Conservation (phyloP, 2,797 vertebrate species). For the Pitangus sulphuratus region DNA sequence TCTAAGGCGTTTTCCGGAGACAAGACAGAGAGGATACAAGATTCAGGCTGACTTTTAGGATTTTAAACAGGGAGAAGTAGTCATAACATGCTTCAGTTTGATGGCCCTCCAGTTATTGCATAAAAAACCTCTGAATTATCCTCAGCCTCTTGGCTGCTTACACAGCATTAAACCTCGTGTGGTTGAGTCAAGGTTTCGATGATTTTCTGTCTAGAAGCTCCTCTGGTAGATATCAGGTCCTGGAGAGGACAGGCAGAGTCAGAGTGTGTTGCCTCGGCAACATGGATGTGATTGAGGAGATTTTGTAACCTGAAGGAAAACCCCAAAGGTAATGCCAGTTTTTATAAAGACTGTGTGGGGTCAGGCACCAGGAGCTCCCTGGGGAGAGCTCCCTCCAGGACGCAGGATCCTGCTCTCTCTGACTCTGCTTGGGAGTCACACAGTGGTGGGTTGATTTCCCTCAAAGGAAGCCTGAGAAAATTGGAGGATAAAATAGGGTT, state of each 20-base stretch:
- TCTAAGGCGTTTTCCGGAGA: slow-evolving; percentile 42
- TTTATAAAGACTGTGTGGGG: neutral
- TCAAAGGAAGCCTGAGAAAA: slow-evolving; percentile 17
- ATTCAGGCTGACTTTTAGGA: slow-evolving; percentile 53
- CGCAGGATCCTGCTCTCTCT: neutral
- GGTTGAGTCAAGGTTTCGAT: neutral
- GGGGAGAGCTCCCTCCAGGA: neutral
- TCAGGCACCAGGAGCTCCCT: neutral
- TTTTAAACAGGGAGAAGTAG: slow-evolving; percentile 46
- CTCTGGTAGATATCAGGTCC: neutral
- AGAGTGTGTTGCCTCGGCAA: neutral
- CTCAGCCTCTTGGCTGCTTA: slow-evolving; percentile 44
- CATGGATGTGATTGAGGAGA: neutral
- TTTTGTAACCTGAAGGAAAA: slow-evolving; percentile 22
- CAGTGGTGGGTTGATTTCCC: neutral
- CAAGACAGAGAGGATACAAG: slow-evolving; percentile 49
- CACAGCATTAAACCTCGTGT: neutral
- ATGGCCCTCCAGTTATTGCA: slow-evolving; percentile 46
- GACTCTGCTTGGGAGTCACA: neutral
- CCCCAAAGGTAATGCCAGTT: neutral
- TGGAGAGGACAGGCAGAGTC: neutral
- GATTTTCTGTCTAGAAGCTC: slow-evolving; percentile 26
- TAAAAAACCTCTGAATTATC: neutral
- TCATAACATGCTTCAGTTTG: slow-evolving; percentile 57
- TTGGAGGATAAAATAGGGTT: neutral